phyloP scores from a whole-genome alignment of 2,888 invertebrate species.

The Eupsilia transversa region DNA sequence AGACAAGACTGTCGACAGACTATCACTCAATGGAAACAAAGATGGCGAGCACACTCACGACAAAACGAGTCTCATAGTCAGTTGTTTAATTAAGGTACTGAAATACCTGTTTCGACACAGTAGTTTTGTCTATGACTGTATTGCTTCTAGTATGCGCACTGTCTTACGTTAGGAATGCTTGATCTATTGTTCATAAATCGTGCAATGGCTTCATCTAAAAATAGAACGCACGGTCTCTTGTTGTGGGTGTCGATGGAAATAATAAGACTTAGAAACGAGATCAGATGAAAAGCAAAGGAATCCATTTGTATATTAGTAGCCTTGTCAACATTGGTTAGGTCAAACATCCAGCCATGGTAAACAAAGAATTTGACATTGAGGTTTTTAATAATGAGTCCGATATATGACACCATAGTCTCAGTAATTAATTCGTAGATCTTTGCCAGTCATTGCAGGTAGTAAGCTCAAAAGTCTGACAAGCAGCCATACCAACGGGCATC shows the following conservation, averaged over 20 bases:
- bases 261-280: slow-evolving; percentile 12
- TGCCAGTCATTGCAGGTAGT: background rate
- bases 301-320: background rate
- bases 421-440: background rate
- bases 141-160: background rate
- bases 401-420: no score
- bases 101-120: slow-evolving; percentile 1
- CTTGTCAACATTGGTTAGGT: background rate
- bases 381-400: no score
- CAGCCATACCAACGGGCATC: no score
- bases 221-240: slow-evolving; percentile 40
- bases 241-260: slow-evolving; percentile 37
- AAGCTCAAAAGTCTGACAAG: no score
- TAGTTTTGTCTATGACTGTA: background rate
- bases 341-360: background rate
- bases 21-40: background rate
- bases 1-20: background rate
- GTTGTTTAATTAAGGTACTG: background rate
- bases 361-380: background rate
- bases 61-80: background rate
- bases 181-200: slow-evolving; percentile 43
- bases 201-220: slow-evolving; percentile 29
- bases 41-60: background rate
- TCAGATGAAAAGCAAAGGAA: slow-evolving; percentile 29
- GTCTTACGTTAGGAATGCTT: slow-evolving; percentile 21